A percentile compares a stretch with the other conserved stretches of the same genome.
These are phyloP conservation scores for Sebastes hubbsi DNA, from an alignment of 2,797 vertebrate genomes.

Conservation along the genomic window DNA sequence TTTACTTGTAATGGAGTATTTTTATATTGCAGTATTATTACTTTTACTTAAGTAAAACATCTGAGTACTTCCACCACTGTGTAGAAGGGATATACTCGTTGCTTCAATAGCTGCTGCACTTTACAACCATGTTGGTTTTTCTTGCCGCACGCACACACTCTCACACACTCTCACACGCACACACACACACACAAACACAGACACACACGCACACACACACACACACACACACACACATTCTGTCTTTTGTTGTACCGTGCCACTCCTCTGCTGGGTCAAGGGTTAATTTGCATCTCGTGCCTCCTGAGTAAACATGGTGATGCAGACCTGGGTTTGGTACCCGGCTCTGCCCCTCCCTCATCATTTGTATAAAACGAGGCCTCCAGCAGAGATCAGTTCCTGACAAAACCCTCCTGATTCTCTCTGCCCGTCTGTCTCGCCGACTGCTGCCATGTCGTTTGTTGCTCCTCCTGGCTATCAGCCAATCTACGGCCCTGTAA, in stretches of 20 bases:
- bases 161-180: not conserved
- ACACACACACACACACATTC: not conserved
- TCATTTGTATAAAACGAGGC: slow-evolving; percentile 57
- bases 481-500: slow-evolving; percentile 86
- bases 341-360: slow-evolving; percentile 19
- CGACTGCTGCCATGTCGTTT: slow-evolving; percentile 76
- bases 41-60: too few relatives aligned
- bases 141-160: not conserved
- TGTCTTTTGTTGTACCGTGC: slow-evolving; percentile 14
- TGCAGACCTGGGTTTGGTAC: slow-evolving; percentile 7
- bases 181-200: too few relatives aligned
- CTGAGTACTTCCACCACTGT: too few relatives aligned
- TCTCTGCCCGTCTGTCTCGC: not conserved
- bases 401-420: not conserved
- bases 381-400: not conserved
- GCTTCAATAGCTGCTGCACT: not conserved
- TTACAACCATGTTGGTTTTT: not conserved
- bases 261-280: slow-evolving; percentile 41
- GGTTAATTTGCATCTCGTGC: slow-evolving; percentile 30
- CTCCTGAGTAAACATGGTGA: slow-evolving; percentile 45
- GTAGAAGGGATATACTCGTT: too few relatives aligned
- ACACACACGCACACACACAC: not conserved
- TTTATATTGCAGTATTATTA: not conserved
- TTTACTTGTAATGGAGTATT: not conserved
- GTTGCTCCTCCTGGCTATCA: slow-evolving; percentile 86